Evolutionary conservation across 2,797 vertebrate genomes (phyloP).

Genomic region (Allenopithecus nigroviridis): DNA sequence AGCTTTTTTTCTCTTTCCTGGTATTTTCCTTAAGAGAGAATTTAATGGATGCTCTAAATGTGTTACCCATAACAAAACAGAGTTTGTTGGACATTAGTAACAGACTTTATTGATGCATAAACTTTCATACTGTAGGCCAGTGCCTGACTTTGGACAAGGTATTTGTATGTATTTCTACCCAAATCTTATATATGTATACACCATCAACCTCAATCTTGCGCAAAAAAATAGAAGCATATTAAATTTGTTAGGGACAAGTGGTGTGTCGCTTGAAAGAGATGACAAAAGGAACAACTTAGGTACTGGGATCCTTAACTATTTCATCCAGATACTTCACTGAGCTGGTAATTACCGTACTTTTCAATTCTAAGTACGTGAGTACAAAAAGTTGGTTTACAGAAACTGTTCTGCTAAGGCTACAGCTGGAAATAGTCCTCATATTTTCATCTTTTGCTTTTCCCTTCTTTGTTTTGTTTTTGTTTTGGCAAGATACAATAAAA

Average conservation of each 20-base stretch:
- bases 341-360: not conserved
- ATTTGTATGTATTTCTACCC: not conserved
- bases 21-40: not conserved
- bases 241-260: not conserved
- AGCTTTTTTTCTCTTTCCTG: not conserved
- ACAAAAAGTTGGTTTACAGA: not conserved
- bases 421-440: not conserved
- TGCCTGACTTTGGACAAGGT: not conserved
- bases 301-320: not conserved
- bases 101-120: not conserved
- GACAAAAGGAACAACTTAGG: not conserved
- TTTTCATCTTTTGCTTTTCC: not conserved
- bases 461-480: not conserved
- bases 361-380: not conserved
- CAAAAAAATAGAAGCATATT: not conserved
- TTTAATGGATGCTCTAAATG: not conserved
- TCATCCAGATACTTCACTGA: not conserved
- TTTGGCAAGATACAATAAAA: constrained; percentile 1
- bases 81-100: not conserved
- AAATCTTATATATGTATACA: not conserved
- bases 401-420: not conserved
- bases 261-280: not conserved
- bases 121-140: not conserved
- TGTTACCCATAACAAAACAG: not conserved
- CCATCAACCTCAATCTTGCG: not conserved